These are phyloP conservation scores for Myotis planiceps DNA, from an alignment of 2,797 vertebrate genomes.

Conservation along the genomic window DNA sequence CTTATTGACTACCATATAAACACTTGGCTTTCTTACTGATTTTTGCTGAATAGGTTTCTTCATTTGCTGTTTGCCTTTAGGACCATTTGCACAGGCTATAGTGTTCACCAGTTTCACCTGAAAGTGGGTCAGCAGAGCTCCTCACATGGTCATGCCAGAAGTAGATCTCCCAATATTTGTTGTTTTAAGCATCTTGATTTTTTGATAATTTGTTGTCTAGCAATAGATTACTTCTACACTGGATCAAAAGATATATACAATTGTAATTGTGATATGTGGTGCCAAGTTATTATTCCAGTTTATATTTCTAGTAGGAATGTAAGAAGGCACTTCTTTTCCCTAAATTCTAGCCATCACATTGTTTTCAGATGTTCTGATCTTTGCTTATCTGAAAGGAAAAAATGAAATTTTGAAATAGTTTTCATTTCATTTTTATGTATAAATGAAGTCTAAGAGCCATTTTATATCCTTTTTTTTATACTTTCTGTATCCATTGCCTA, in stretches of 20 bases:
- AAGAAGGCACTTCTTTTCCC: background rate
- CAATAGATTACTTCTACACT: background rate
- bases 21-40: background rate
- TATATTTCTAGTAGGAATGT: background rate
- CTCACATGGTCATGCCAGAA: background rate
- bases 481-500: background rate
- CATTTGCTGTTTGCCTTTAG: background rate
- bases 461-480: conserved; percentile 38
- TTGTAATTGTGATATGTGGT: background rate
- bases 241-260: background rate
- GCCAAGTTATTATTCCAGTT: background rate
- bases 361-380: background rate
- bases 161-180: background rate
- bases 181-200: conserved; percentile 23
- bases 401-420: background rate
- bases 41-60: conserved; percentile 15
- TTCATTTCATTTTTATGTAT: conserved; percentile 10
- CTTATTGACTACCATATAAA: background rate
- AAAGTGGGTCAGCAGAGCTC: background rate
- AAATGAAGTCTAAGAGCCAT: background rate
- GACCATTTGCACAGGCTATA: background rate
- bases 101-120: background rate
- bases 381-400: conserved; percentile 3
- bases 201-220: background rate
- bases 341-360: background rate